A percentile compares a stretch with the other conserved stretches of the same genome.
These are phyloP conservation scores for Dromococcyx pavoninus DNA, from an alignment of 2,797 vertebrate species.

Conservation along the genomic window DNA sequence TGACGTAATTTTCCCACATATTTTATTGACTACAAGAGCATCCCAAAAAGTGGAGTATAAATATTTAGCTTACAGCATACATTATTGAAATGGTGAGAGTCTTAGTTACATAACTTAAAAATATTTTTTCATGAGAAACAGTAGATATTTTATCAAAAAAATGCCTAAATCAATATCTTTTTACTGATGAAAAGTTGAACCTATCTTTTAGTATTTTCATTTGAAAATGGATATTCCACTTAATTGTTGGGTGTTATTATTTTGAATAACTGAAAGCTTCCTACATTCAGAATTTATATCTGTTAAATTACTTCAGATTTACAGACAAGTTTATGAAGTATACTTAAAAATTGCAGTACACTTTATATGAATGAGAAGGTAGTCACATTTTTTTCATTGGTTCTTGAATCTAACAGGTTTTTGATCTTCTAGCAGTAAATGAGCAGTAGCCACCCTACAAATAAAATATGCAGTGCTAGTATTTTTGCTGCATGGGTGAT, in stretches of 20 bases:
- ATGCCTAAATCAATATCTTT: not conserved
- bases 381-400: accelerated
- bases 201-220: not conserved
- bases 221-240: not conserved
- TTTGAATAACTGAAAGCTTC: not conserved
- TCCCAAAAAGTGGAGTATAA: constrained; percentile 24
- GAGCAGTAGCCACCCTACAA: not conserved
- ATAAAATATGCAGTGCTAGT: too few species aligned
- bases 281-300: not conserved
- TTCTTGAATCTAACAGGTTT: not conserved
- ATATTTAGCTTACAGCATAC: not conserved
- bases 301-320: not conserved
- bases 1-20: constrained; percentile 83
- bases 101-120: constrained; percentile 40
- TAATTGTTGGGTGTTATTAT: not conserved
- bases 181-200: not conserved
- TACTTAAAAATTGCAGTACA: not conserved
- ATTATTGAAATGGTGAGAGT: not conserved
- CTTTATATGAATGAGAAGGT: not conserved
- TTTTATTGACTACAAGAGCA: constrained; percentile 76
- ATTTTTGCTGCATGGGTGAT: not conserved
- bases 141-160: not conserved
- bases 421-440: not conserved
- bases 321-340: too few species aligned
- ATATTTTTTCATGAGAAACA: constrained; percentile 36